Conservation (phyloP, 2,888 invertebrate genomes). For the Tuta absoluta region DNA sequence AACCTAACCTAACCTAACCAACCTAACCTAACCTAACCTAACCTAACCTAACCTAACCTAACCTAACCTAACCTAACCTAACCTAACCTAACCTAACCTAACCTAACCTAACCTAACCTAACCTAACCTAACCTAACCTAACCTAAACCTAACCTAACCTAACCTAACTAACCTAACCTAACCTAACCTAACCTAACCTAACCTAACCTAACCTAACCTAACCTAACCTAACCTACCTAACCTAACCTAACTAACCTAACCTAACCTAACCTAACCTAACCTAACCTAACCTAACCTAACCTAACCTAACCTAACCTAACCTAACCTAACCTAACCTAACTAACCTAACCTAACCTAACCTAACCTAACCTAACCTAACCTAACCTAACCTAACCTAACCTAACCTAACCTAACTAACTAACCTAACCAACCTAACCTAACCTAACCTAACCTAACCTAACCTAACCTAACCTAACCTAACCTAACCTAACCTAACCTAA, state of each 20-base stretch:
- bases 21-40: conserved; percentile 29
- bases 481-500: conserved; percentile 33
- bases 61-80: conserved; percentile 30
- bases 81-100: conserved; percentile 31
- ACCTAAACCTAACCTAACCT: conserved; percentile 34
- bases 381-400: conserved; percentile 30
- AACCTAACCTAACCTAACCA: conserved; percentile 29
- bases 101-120: conserved; percentile 36
- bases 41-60: conserved; percentile 30
- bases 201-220: conserved; percentile 37
- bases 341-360: conserved; percentile 32
- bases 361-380: conserved; percentile 29
- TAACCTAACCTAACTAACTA: conserved; percentile 31
- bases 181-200: conserved; percentile 36
- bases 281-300: conserved; percentile 34
- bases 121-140: conserved; percentile 36
- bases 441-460: conserved; percentile 34
- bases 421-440: conserved; percentile 33
- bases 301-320: conserved; percentile 36
- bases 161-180: conserved; percentile 30
- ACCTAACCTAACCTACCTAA: too few species aligned
- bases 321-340: conserved; percentile 34
- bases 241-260: conserved; percentile 37
- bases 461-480: conserved; percentile 32
- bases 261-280: conserved; percentile 34